phyloP scores from a whole-genome alignment of 2,888 invertebrate genomes.

The Mimachlamys varia region DNA sequence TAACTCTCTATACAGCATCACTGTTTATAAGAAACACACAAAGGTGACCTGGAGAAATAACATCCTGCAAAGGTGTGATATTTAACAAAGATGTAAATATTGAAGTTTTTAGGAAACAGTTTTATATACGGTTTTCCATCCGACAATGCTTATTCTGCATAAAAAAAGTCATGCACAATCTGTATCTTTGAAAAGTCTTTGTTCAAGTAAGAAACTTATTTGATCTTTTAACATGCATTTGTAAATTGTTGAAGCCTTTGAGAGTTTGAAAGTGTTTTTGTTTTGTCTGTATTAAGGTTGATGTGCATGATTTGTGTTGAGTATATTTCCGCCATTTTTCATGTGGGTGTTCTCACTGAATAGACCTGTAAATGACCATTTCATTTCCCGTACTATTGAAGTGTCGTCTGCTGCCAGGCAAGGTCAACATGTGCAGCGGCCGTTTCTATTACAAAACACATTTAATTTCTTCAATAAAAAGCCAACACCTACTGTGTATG shows the following conservation, averaged over 20 bases:
- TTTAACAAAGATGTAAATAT: no score
- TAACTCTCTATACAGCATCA: no score
- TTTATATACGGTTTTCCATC: no score
- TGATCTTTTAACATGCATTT: neutral
- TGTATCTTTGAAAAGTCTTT: neutral
- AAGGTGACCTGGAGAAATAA: no score
- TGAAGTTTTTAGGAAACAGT: no score
- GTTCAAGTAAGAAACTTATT: neutral
- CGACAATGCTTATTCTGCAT: no score
- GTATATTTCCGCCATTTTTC: neutral
- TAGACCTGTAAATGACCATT: neutral
- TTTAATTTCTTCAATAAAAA: neutral
- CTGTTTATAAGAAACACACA: no score
- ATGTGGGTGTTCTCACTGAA: neutral
- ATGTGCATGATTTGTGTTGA: neutral
- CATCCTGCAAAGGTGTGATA: no score
- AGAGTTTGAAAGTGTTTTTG: neutral
- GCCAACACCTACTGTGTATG: neutral
- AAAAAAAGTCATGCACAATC: neutral
- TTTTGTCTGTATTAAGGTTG: neutral
- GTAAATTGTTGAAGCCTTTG: neutral
- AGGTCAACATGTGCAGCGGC: neutral
- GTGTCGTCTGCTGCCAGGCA: neutral
- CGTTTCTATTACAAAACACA: neutral
- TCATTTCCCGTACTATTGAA: neutral